Conservation (phyloP, 1,140 invertebrate genomes). For the Drosophila miranda region DNA sequence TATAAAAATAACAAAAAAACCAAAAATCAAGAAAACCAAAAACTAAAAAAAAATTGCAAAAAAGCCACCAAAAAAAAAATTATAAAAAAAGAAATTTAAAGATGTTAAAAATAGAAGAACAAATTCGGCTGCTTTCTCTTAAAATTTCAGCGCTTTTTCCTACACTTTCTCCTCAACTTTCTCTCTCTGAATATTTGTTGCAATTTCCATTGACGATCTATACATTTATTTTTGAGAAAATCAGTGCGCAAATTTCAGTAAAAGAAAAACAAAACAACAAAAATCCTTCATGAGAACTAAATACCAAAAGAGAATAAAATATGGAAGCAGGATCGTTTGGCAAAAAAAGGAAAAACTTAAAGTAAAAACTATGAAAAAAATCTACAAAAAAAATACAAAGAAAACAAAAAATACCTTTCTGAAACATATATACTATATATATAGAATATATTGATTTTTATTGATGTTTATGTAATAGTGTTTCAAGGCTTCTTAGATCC, state of each 20-base stretch:
- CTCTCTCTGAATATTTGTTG: conserved; percentile 29
- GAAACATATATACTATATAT: conserved; percentile 47
- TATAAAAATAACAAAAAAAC: conserved; percentile 12
- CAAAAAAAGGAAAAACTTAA: conserved; percentile 40
- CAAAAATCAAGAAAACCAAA: conserved; percentile 48
- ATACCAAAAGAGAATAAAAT: conserved; percentile 61
- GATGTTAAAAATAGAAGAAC: conserved; percentile 25
- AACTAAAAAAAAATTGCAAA: conserved; percentile 60
- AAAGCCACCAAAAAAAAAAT: conserved; percentile 36
- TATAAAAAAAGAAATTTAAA: conserved; percentile 23
- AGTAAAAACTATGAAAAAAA: conserved; percentile 20
- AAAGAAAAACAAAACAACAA: conserved; percentile 41
- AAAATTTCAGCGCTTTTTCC: conserved; percentile 56
- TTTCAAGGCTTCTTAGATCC: conserved; percentile 63
- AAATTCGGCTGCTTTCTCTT: conserved; percentile 38
- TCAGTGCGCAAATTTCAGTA: conserved; percentile 58
- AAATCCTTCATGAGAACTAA: conserved; percentile 39
- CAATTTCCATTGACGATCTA: conserved; percentile 49
- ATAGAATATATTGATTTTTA: conserved; percentile 43
- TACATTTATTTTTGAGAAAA: conserved; percentile 69
- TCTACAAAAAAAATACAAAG: conserved; percentile 13
- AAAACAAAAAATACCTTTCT: conserved; percentile 36
- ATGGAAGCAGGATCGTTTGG: conserved; percentile 81
- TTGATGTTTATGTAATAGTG: conserved; percentile 59
- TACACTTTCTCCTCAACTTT: conserved; percentile 24